Percentiles rank a stretch among this genome's conserved stretches.
These are phyloP conservation scores for Mus caroli DNA, from an alignment of 2,797 vertebrate species.

Conservation along the genomic window DNA sequence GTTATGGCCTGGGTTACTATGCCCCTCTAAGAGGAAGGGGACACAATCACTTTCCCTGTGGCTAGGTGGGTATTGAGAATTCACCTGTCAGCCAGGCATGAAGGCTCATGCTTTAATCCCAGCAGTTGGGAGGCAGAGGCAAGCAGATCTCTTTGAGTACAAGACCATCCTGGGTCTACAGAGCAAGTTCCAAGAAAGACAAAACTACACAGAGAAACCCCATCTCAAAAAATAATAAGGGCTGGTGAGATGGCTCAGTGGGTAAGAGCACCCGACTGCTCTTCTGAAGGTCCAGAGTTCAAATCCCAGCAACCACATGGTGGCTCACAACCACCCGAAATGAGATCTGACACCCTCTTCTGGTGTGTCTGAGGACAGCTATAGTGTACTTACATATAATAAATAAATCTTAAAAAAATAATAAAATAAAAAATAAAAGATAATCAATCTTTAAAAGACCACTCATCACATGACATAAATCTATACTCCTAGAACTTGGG, in stretches of 20 bases:
- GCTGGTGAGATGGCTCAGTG: no score
- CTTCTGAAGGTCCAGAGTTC: no score
- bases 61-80: neutral
- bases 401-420: neutral
- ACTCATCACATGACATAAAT: neutral
- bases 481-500: neutral
- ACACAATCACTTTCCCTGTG: neutral
- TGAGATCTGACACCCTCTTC: no score
- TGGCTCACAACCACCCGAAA: no score
- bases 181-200: neutral
- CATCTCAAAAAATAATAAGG: neutral
- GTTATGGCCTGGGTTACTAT: neutral
- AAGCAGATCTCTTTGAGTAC: neutral
- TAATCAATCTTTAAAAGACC: neutral
- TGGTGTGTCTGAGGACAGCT: no score
- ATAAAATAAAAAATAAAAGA: no score
- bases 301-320: no score
- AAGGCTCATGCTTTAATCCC: neutral
- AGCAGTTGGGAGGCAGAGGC: neutral
- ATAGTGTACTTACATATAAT: no score
- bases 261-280: no score
- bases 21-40: rapidly evolving
- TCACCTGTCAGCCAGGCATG: neutral
- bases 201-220: neutral
- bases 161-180: neutral